Conservation (phyloP, 1,140 invertebrate species). For the Linepithema humile region DNA sequence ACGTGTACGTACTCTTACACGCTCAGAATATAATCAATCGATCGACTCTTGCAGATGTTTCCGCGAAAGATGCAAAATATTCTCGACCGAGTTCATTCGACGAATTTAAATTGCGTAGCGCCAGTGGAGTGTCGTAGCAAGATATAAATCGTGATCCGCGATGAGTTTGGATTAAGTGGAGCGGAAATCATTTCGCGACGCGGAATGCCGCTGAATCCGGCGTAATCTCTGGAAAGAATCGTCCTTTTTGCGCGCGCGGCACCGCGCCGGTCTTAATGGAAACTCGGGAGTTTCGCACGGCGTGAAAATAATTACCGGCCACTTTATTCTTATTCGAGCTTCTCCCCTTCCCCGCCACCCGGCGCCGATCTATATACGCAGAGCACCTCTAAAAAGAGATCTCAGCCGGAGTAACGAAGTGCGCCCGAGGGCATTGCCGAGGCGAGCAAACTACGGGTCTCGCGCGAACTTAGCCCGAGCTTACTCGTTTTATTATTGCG, state of each 20-base stretch:
- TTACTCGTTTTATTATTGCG: conserved; percentile 64
- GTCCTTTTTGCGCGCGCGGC: conserved; percentile 24
- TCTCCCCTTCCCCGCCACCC: too few species aligned
- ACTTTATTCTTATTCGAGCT: conserved; percentile 57
- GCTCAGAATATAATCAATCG: background rate
- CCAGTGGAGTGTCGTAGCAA: background rate
- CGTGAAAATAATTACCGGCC: conserved; percentile 65
- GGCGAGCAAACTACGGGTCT: background rate
- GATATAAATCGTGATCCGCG: conserved; percentile 46
- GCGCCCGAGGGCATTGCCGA: conserved; percentile 31
- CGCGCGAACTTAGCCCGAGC: conserved; percentile 34
- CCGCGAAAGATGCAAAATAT: background rate
- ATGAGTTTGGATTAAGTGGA: conserved; percentile 55
- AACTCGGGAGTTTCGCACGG: conserved; percentile 35
- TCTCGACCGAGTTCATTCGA: background rate
- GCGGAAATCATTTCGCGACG: conserved; percentile 53
- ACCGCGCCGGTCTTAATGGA: conserved; percentile 38
- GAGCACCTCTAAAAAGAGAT: conserved; percentile 27
- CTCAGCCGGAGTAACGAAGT: conserved; percentile 49
- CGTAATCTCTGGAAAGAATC: conserved; percentile 45
- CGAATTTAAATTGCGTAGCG: conserved; percentile 24
- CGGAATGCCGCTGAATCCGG: conserved; percentile 41
- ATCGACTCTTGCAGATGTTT: background rate
- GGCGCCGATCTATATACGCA: background rate
- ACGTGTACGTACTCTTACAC: too few species aligned